Evolutionary conservation across 2,113 vertebrate genomes (phyloP).

Genomic region (Tautogolabrus adspersus): DNA sequence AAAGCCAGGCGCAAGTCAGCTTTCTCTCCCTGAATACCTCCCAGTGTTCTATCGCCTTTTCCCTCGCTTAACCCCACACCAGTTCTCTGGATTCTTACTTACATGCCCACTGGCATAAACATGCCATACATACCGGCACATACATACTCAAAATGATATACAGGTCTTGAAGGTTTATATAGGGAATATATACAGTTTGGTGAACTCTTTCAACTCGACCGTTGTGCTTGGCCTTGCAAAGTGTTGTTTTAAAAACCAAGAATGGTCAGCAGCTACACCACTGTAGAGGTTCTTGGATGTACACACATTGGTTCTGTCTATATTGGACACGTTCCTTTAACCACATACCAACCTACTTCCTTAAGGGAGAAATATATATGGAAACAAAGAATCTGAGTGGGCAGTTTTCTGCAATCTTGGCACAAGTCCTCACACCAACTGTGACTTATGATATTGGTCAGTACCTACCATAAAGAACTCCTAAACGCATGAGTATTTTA

Average conservation of each 20-base stretch:
- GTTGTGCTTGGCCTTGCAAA: conserved; percentile 4
- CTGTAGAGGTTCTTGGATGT: conserved; percentile 1
- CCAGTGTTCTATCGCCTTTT: conserved; percentile 21
- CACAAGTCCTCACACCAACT: background rate
- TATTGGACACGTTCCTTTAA: conserved; percentile 10
- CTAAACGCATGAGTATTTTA: background rate
- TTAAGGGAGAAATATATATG: background rate
- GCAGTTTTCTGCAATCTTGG: background rate
- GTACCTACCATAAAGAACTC: background rate
- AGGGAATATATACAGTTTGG: background rate
- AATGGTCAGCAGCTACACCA: conserved; percentile 2
- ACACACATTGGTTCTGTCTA: background rate
- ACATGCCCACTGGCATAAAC: conserved; percentile 7
- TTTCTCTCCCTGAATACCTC: conserved; percentile 46
- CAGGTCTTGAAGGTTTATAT: background rate
- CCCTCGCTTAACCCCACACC: conserved; percentile 23
- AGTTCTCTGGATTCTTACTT: conserved; percentile 18
- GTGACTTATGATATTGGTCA: background rate
- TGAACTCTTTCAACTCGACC: background rate
- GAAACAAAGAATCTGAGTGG: background rate
- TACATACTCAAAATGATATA: background rate
- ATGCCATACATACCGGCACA: background rate
- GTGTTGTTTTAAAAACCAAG: conserved; percentile 1
- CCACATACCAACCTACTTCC: conserved; percentile 10
- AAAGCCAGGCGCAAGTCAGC: conserved; percentile 59